Evolutionary conservation across 2,888 invertebrate genomes (phyloP).

Genomic region (Elegia similella): DNA sequence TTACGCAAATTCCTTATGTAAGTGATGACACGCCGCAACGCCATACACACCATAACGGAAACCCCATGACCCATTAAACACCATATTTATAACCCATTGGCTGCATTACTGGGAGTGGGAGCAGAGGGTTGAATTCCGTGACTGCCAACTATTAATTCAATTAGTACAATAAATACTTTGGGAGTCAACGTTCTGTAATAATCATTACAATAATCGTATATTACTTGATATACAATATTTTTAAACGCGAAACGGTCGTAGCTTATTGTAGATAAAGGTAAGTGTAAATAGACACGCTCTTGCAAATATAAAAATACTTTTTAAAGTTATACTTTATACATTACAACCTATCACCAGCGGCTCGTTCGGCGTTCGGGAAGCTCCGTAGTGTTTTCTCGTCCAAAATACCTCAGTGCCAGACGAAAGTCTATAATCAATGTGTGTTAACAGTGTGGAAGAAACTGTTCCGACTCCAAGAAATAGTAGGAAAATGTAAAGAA

Average conservation of each 20-base stretch:
- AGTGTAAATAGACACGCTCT: conserved; percentile 47
- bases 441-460: too few relatives aligned
- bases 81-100: conserved; percentile 42
- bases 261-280: conserved; percentile 38
- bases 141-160: conserved; percentile 69
- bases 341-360: too few relatives aligned
- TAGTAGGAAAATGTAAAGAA: too few relatives aligned
- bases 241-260: conserved; percentile 62
- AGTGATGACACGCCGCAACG: conserved; percentile 22
- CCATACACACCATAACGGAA: conserved; percentile 25
- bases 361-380: too few relatives aligned
- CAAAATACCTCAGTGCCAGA: too few relatives aligned
- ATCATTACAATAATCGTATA: conserved; percentile 71
- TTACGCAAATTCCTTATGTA: conserved; percentile 6
- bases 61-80: conserved; percentile 40
- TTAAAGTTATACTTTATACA: neutral
- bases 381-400: too few relatives aligned
- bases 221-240: conserved; percentile 74
- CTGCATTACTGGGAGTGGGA: conserved; percentile 29
- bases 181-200: conserved; percentile 57
- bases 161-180: conserved; percentile 72
- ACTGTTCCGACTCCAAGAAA: too few relatives aligned
- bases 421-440: too few relatives aligned
- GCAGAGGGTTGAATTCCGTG: conserved; percentile 52
- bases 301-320: conserved; percentile 18